These are phyloP conservation scores for Pterocles burchelli DNA, from an alignment of 2,113 vertebrate genomes.

Conservation along the genomic window DNA sequence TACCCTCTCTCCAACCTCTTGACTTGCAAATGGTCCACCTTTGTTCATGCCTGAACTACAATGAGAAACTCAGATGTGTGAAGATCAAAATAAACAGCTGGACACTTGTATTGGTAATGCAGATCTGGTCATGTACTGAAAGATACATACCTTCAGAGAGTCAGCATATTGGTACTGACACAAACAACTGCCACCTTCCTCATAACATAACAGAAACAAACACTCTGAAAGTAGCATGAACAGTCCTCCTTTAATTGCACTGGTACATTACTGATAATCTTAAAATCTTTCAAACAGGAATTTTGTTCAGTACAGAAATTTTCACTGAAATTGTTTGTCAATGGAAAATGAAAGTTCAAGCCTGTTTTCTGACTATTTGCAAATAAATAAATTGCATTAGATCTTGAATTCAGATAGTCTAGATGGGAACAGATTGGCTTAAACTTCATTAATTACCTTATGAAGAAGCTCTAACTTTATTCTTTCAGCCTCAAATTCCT, in stretches of 20 bases:
- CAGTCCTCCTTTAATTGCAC: not conserved
- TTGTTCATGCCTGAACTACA: not conserved
- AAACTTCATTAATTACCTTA: constrained; percentile 67
- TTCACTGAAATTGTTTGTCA: not conserved
- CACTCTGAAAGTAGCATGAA: not conserved
- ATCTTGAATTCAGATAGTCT: not conserved
- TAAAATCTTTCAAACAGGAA: not conserved
- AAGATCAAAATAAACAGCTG: not conserved
- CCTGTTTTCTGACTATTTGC: not conserved
- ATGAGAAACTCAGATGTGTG: not conserved
- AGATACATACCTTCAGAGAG: not conserved
- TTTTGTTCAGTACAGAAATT: not conserved
- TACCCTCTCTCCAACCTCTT: not conserved
- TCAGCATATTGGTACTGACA: not conserved
- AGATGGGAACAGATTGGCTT: not conserved
- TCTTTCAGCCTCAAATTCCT: constrained; percentile 80
- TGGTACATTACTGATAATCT: not conserved
- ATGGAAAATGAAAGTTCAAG: not conserved
- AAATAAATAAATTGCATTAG: not conserved
- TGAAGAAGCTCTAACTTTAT: constrained; percentile 73
- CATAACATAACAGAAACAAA: not conserved
- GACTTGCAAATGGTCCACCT: not conserved
- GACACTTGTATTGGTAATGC: not conserved
- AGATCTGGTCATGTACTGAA: not conserved
- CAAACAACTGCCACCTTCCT: not conserved